Percentiles rank a stretch among this genome's conserved stretches.
phyloP scores from a whole-genome alignment of 2,113 vertebrate species.

The Takifugu flavidus region DNA sequence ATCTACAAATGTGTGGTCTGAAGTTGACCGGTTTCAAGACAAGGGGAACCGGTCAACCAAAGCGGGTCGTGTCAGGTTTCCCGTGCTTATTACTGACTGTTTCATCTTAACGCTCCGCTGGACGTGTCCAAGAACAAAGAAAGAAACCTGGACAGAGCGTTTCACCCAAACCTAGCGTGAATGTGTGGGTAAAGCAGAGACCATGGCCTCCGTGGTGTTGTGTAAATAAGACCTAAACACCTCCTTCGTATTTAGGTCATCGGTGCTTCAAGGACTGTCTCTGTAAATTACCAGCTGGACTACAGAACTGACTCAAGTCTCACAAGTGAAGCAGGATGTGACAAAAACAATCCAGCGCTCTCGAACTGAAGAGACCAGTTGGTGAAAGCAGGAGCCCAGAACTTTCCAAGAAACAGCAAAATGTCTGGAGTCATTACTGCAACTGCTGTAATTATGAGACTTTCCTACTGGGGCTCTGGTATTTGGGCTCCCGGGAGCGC shows the following conservation, averaged over 20 bases:
- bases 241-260: no score
- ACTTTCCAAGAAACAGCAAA: slow-evolving; percentile 23
- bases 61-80: slow-evolving; percentile 23
- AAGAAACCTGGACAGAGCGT: background rate
- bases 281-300: no score
- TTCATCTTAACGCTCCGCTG: slow-evolving; percentile 21
- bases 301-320: background rate
- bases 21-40: no score
- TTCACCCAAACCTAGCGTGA: no score
- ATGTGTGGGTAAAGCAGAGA: background rate
- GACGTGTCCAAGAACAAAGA: slow-evolving; percentile 6
- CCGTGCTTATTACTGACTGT: slow-evolving; percentile 21
- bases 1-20: no score
- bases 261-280: no score
- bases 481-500: slow-evolving; percentile 24
- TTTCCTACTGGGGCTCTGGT: slow-evolving; percentile 38
- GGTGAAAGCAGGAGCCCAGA: slow-evolving; percentile 34
- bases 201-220: no score
- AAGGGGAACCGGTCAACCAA: slow-evolving; percentile 5
- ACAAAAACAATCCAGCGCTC: background rate
- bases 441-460: slow-evolving; percentile 36
- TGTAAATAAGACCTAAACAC: no score
- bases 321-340: background rate
- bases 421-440: slow-evolving; percentile 34
- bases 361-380: background rate